Base-by-base conservation (phyloP, 2,113 vertebrate genomes). In the Microcebus griseorufus region DNA sequence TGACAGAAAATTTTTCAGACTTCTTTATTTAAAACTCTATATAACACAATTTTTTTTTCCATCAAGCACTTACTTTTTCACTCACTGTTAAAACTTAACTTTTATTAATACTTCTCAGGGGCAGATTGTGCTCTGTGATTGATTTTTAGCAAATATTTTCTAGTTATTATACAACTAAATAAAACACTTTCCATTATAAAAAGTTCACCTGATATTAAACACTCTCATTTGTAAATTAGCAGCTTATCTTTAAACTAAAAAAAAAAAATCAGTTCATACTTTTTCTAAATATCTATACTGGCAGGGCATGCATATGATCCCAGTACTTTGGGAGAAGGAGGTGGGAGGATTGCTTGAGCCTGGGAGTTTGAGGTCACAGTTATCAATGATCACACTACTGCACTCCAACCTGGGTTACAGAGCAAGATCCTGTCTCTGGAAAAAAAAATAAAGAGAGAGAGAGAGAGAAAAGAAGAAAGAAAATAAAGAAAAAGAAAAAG, bases 401-500 rank as follows among this genome's bases (percentile, higher is more conserved):
- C 55, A 58, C 18, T 58, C 55, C 55, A 58, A 18, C 55, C 55
- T 58, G 55, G 55, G 18, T 58, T 20, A 58, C 55, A 58, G 55
- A 58, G 53, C 17, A 55, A 55, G 53, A 55, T 55, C 53, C 53
- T 55, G 53, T 55, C 17, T 55, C 53, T 17, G 17, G 17, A 55
- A 55, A 55, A 55, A 55, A 55, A 55, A 55, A 45, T 45, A 45
- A 53, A 53, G 53, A 53, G 14, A 53, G 14, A 53, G 53, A 16
- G 53, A 16, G 14, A 53, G 53, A 16, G 14, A 53, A 3, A 55
- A 6, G 1, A 4, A 18, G 17, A 55, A 4, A 55, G 17, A 55
- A 18, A 1, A 8, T 1, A 45, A 1, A 45, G 42, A 45, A 1
- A 45, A 6, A 45, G 1, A 45, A 6, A 45, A 1, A 8, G 6